phyloP scores from a whole-genome alignment of 2,888 invertebrate genomes.

The Chloroclysta siterata region DNA sequence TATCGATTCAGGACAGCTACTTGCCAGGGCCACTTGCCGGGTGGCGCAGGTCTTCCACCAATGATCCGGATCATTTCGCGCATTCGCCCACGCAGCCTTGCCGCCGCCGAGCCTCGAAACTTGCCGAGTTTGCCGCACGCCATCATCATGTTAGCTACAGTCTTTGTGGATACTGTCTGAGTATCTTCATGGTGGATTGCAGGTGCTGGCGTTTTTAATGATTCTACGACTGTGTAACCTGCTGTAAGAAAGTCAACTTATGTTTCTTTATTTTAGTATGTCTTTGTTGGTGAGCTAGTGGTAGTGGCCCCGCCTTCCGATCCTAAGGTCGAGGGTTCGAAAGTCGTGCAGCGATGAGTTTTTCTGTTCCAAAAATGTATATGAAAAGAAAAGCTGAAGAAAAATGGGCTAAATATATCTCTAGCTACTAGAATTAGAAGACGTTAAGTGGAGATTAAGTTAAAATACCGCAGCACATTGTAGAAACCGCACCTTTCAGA shows the following conservation, averaged over 20 bases:
- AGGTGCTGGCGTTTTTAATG: constrained; percentile 61
- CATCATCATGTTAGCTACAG: constrained; percentile 36
- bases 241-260: constrained; percentile 30
- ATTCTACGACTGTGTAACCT: constrained; percentile 70
- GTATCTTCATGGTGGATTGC: constrained; percentile 69
- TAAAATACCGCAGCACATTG: too few relatives aligned
- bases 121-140: constrained; percentile 69
- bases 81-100: constrained; percentile 66
- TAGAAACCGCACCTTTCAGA: too few relatives aligned
- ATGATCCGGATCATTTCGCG: constrained; percentile 91
- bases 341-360: too few relatives aligned
- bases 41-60: constrained; percentile 91
- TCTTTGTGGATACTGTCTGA: constrained; percentile 41
- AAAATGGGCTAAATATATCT: too few relatives aligned
- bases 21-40: constrained; percentile 97
- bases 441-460: too few relatives aligned
- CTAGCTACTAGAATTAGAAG: too few relatives aligned
- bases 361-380: too few relatives aligned
- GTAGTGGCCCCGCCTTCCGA: too few relatives aligned
- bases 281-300: too few relatives aligned
- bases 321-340: too few relatives aligned
- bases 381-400: too few relatives aligned
- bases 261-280: background rate
- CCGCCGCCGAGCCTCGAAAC: constrained; percentile 58
- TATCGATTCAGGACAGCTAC: constrained; percentile 94